Evolutionary conservation across 64 coral and sea anemone species (phyloP).

Genomic region (Stylophora pistillata): DNA sequence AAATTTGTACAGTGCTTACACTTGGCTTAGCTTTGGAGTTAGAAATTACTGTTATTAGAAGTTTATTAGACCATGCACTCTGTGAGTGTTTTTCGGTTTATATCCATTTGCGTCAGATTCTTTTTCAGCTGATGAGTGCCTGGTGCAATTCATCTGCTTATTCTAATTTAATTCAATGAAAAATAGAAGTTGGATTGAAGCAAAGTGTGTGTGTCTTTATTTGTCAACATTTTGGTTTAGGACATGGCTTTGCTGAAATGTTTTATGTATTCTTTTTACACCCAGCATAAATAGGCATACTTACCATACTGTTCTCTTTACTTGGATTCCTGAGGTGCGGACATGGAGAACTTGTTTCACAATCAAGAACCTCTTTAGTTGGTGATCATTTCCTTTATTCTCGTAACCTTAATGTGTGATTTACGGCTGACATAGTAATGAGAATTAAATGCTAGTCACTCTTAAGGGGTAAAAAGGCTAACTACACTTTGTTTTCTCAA

Average conservation of each 20-base stretch:
- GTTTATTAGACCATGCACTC: background rate
- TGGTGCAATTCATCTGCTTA: constrained; percentile 36
- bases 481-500: too few relatives aligned
- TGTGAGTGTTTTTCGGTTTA: constrained; percentile 22
- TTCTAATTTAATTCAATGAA: constrained; percentile 9
- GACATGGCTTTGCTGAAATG: background rate
- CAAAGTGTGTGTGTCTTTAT: background rate
- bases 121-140: constrained; percentile 12
- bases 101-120: background rate
- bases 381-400: too few relatives aligned
- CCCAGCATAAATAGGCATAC: too few relatives aligned
- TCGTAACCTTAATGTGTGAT: too few relatives aligned
- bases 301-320: too few relatives aligned
- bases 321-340: too few relatives aligned
- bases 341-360: too few relatives aligned
- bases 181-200: constrained; percentile 8
- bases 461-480: too few relatives aligned
- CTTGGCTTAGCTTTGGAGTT: background rate
- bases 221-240: background rate
- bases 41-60: background rate
- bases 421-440: too few relatives aligned
- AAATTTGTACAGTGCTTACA: background rate
- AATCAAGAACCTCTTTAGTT: too few relatives aligned
- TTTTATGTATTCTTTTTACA: too few relatives aligned
- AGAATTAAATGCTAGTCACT: too few relatives aligned